Base-by-base conservation (phyloP, 2,888 invertebrate species). In the Portevinia maculata region DNA sequence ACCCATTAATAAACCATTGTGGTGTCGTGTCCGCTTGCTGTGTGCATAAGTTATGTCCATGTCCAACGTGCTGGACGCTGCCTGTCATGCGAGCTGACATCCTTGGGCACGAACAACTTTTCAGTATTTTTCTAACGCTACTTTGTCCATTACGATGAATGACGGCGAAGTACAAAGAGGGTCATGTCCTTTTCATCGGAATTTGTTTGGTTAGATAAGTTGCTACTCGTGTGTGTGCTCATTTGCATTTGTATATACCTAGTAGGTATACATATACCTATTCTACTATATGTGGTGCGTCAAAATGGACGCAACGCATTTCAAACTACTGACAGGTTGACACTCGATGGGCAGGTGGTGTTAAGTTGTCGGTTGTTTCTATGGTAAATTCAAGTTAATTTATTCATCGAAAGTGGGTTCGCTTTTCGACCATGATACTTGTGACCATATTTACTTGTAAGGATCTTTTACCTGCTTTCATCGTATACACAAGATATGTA, bases 1-100 rank as follows among this genome's bases (percentile, higher is more conserved):
- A 65, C 70, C 65, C 81, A 76, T 81, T 81, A 81, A 81, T 81
- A 81, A 76, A 81, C 59, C 76, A 81, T 81, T 65, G 30, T 11
- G 70, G 48, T 65, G 75, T 75, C 50, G 13, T 62, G 64, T 28
- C 59, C 74, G 39, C 62, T 46, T 52, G 44, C 57, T 74, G 44
- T 75, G 69, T 70, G 41, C 21, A 75, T 70, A 46, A 64, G 64
- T 55, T 75, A 59, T 75, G 75, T 64, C 46, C 53, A 64, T 69
- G 79, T 59, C 57, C 21, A 46, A 41, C 28, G 55, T 28, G 62
- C 44, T 64, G 76, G 81, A 75, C 76, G 60, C 46, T 81, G 24
- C 5, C 24, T n/a, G 75, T 75, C 81, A 70, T 75, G 70, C 75
- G 48, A 65, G 32, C 59, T 70, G 53, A 76, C 75, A 75, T 57